Percentiles rank a stretch among this genome's conserved stretches.
These are phyloP conservation scores for Zootoca vivipara DNA, from an alignment of 2,113 vertebrate genomes.

Conservation along the genomic window DNA sequence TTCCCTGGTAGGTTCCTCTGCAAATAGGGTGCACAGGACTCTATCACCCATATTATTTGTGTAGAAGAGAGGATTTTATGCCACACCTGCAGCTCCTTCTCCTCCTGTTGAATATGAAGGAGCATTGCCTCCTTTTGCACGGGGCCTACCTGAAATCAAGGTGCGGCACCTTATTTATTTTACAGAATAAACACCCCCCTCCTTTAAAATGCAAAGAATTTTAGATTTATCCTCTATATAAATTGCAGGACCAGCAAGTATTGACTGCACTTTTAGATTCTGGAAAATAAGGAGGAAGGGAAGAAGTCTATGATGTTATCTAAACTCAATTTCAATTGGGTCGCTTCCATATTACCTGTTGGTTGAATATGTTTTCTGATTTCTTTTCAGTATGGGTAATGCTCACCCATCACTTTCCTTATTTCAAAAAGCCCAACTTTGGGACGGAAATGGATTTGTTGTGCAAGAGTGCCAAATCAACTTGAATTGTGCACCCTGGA, in stretches of 20 bases:
- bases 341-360: no score
- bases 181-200: neutral
- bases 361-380: no score
- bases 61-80: neutral
- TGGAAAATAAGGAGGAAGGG: fast-evolving
- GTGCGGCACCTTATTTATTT: neutral
- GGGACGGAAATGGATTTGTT: no score
- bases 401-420: no score
- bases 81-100: neutral
- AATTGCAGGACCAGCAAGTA: fast-evolving
- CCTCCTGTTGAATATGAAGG: neutral
- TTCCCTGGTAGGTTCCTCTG: neutral
- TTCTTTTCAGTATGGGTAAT: no score
- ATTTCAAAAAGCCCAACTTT: no score
- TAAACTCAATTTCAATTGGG: no score
- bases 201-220: neutral
- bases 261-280: fast-evolving
- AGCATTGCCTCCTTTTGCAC: neutral
- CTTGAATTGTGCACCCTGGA: no score
- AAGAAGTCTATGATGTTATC: neutral
- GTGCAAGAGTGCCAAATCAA: no score
- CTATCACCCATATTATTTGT: neutral
- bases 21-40: neutral
- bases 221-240: fast-evolving
- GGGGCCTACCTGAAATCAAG: neutral